These are phyloP conservation scores for Ceratina japonica DNA, from an alignment of 1,140 invertebrate species.

Conservation along the genomic window DNA sequence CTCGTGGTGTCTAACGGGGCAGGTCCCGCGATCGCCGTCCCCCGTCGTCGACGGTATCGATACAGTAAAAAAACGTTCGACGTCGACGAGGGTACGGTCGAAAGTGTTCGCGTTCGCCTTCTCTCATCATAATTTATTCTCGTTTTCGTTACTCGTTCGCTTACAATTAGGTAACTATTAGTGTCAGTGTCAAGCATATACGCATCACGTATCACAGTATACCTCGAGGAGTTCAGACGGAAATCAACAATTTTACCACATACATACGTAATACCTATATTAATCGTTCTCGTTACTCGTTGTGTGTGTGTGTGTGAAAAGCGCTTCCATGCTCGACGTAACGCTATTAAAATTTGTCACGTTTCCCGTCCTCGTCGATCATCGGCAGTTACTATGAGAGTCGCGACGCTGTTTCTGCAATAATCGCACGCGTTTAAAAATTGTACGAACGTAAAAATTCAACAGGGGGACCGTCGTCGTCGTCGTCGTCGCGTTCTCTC, in stretches of 20 bases:
- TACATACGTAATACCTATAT: not conserved
- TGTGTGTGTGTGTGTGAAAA: no score
- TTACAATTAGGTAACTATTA: conserved; percentile 40
- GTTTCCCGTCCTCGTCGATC: not conserved
- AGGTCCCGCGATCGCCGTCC: conserved; percentile 3
- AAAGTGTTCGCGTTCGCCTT: not conserved
- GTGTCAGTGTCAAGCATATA: conserved; percentile 39
- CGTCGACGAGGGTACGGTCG: conserved; percentile 2
- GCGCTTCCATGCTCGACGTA: not conserved
- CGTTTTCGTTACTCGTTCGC: conserved; percentile 26
- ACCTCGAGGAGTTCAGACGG: conserved; percentile 30
- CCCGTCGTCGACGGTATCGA: not conserved
- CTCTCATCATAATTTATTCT: conserved; percentile 11
- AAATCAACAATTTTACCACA: not conserved
- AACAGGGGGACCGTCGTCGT: no score
- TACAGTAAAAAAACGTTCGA: conserved; percentile 29
- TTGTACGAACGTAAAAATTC: conserved; percentile 8
- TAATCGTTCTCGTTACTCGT: not conserved
- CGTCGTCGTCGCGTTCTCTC: not conserved
- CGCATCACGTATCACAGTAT: conserved; percentile 55
- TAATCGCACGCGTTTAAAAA: not conserved
- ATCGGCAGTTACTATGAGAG: not conserved
- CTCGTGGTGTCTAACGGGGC: conserved; percentile 49
- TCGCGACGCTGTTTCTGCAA: not conserved
- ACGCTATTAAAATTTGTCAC: not conserved